Evolutionary conservation across 1,140 invertebrate genomes (phyloP), one percentile per base, ranked within the genome.

Genomic region (Metaphire vulgaris): DNA sequence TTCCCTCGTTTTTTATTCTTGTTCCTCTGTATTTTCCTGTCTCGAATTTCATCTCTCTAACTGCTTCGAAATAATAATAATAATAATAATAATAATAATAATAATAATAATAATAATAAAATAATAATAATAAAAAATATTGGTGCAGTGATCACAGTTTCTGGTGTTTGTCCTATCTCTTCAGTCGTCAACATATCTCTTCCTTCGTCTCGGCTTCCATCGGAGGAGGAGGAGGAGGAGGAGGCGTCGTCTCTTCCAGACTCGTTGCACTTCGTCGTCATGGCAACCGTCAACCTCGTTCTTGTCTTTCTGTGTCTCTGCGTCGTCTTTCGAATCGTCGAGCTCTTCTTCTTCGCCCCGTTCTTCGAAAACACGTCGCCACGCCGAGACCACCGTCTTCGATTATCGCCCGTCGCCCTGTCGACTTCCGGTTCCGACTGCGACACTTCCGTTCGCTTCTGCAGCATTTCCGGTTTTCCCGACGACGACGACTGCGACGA

Each of bases 71-170:
- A n/a, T n/a, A n/a, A 56, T 56, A 6, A 56, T 56, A 2, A 14
- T 73, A 30, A 28, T 73, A 31, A 30, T 74, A 31, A 65, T 74
- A 31, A 65, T 65, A 31, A 32, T 65, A 31, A 65, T 74, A 31
- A 65, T 65, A 31, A 29, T 74, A 0, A 21, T 74, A 31, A 30
- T 1, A 0, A 1, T 74, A 31, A 65, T 66, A 56, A 12, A 12
- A 56, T 21, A 21, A 56, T 56, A 12, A 56, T 21, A 21, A 56
- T 56, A 56, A 21, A 56, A 21, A 56, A 56, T 56, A 56, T 21
- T 56, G 41, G 21, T 6, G 6, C 6, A 12, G 21, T 12, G 21
- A 6, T 21, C 21, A 21, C 41, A 56, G 41, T 56, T 12, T 56
- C 21, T 56, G 41, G 6, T 56, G 6, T 6, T 56, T 12, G 21